These are phyloP conservation scores for Eleginops maclovinus DNA, from an alignment of 2,113 vertebrate species.

Conservation along the genomic window DNA sequence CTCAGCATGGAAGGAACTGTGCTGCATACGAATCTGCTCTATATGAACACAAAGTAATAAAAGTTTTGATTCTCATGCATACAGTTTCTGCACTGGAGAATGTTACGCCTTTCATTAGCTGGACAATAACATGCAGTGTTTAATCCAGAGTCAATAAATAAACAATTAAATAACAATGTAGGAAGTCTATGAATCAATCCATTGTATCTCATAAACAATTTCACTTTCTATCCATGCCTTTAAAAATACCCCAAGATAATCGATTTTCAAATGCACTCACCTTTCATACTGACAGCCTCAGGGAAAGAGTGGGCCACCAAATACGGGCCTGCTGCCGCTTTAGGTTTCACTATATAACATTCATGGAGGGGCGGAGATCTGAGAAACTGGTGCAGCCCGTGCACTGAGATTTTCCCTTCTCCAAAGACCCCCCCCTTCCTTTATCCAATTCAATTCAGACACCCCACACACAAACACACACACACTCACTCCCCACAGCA, in stretches of 20 bases:
- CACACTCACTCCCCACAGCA: slow-evolving; percentile 55
- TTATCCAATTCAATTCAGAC: slow-evolving; percentile 71
- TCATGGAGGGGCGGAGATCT: slow-evolving; percentile 63
- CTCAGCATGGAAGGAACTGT: neutral
- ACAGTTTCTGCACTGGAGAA: neutral
- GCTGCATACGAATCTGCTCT: neutral
- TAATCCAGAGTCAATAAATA: neutral
- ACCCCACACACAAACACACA: slow-evolving; percentile 37
- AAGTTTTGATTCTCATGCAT: neutral
- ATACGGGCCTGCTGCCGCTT: slow-evolving; percentile 43
- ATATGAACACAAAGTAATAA: neutral
- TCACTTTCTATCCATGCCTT: neutral
- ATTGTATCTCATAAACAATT: neutral
- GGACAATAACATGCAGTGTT: neutral
- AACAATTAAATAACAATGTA: neutral
- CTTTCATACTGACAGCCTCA: slow-evolving; percentile 70
- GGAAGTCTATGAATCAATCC: neutral
- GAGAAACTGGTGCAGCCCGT: slow-evolving; percentile 53
- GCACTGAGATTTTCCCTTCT: slow-evolving; percentile 64
- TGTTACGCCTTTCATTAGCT: neutral
- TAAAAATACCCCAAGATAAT: no score
- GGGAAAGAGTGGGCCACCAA: slow-evolving; percentile 38
- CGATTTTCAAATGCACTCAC: slow-evolving; percentile 64
- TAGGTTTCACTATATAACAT: slow-evolving; percentile 69
- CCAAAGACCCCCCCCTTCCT: slow-evolving; percentile 42